Base-by-base conservation (phyloP, 2,888 invertebrate species). In the Drosophila mulleri region DNA sequence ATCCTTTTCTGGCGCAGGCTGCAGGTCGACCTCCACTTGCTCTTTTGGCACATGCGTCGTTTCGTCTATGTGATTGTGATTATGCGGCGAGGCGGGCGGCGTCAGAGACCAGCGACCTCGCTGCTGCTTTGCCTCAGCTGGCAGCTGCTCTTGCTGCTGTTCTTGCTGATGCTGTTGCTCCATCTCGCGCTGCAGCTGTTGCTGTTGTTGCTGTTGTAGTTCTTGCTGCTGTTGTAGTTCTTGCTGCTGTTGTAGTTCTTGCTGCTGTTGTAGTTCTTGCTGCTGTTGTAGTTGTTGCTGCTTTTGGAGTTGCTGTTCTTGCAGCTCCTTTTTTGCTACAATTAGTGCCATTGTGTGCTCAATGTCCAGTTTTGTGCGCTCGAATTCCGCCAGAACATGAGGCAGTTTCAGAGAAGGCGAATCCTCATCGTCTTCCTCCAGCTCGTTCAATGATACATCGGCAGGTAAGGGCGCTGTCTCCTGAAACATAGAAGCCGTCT, bases 361-460 rank as follows among this genome's bases (percentile, higher is more conserved):
- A 56, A 92, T 92, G 56, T 92, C 91, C 65, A 88, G 41, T 72
- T 91, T 91, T 14, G 92, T 92, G 39, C 90, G 91, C 71, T 92
- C 92, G 26, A 92, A 88, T 75, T 92, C 92, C 23, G 91, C 88
- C 47, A 92, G 67, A 5, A 92, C 90, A 4, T 88, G 82, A 14
- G 77, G 85, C n/a, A 92, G 57, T 68, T 84, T 89, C 0, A 83
- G 75, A 42, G 84, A 79, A 3, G 90, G 67, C 23, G 83, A 87
- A 41, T 91, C 89, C 23, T 77, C 80, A 18, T 58, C 52, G 8
- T 66, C 62, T 1, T 66, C 69, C 8, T 67, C 45, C 20, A 52
- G 4, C 12, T 67, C 60, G 18, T 65, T 62, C 14, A 39, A 7
- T 14, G 45, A 47, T 16, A 52, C 39, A 37, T 50, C 41, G 16